These are phyloP conservation scores for Muntiacus muntjak DNA, from an alignment of 2,113 vertebrate genomes.

Conservation along the genomic window DNA sequence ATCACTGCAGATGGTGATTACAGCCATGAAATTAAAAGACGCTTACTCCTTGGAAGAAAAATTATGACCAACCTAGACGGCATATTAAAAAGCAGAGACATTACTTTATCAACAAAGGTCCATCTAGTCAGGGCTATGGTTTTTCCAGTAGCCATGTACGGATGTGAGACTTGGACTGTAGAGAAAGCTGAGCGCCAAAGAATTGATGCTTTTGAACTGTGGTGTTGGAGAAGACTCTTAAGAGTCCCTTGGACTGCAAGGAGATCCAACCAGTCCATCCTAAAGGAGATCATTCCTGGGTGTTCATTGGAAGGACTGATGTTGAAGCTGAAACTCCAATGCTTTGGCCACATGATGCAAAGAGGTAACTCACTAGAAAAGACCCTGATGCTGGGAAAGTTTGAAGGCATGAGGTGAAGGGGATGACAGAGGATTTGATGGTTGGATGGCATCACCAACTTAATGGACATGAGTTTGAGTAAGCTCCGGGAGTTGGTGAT, in stretches of 20 bases:
- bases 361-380: neutral
- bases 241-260: neutral
- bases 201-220: neutral
- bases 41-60: no score
- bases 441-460: neutral
- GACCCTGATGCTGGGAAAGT: neutral
- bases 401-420: neutral
- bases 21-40: no score
- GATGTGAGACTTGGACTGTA: no score
- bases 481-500: neutral
- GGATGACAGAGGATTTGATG: neutral
- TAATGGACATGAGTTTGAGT: neutral
- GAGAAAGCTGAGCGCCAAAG: neutral
- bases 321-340: neutral
- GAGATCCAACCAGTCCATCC: neutral
- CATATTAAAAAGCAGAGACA: no score
- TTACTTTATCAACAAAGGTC: no score
- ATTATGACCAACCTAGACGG: no score
- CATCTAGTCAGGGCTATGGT: no score
- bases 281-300: neutral
- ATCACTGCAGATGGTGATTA: no score
- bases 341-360: neutral
- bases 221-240: neutral
- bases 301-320: neutral
- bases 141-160: no score